Conservation (phyloP, 2,888 invertebrate species). For the Amaurobius ferox region DNA sequence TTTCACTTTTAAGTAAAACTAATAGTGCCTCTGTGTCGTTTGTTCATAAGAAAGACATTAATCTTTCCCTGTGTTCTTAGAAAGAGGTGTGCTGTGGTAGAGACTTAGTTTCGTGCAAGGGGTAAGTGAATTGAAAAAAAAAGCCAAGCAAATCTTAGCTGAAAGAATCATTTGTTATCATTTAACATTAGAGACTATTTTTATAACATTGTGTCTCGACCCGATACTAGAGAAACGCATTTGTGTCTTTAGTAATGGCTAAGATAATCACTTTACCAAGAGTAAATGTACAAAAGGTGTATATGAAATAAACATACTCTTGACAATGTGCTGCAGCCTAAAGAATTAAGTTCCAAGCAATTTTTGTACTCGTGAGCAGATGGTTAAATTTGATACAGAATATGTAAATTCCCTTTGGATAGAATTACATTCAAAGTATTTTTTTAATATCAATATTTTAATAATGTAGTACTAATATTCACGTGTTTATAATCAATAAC, state of each 20-base stretch:
- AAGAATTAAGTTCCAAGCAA: too few relatives aligned
- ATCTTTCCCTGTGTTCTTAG: background rate
- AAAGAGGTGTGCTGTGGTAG: background rate
- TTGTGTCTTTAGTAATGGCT: background rate
- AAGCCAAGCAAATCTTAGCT: background rate
- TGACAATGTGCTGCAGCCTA: too few relatives aligned
- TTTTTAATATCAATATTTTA: too few relatives aligned
- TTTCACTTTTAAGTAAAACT: background rate
- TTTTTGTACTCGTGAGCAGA: too few relatives aligned
- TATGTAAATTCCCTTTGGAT: too few relatives aligned
- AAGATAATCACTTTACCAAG: too few relatives aligned
- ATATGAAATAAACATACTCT: too few relatives aligned
- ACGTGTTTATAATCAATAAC: too few relatives aligned
- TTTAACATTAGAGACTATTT: background rate
- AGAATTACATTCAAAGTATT: too few relatives aligned
- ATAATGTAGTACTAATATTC: too few relatives aligned
- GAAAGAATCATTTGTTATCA: background rate
- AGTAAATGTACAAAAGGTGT: too few relatives aligned
- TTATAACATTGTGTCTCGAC: background rate
- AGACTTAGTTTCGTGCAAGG: background rate
- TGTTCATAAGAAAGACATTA: background rate
- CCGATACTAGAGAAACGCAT: background rate
- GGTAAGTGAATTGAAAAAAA: background rate
- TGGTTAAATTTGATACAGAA: too few relatives aligned
- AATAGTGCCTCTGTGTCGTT: background rate